phyloP scores from a whole-genome alignment of 1,140 invertebrate species.

The Penaeus chinensis region DNA sequence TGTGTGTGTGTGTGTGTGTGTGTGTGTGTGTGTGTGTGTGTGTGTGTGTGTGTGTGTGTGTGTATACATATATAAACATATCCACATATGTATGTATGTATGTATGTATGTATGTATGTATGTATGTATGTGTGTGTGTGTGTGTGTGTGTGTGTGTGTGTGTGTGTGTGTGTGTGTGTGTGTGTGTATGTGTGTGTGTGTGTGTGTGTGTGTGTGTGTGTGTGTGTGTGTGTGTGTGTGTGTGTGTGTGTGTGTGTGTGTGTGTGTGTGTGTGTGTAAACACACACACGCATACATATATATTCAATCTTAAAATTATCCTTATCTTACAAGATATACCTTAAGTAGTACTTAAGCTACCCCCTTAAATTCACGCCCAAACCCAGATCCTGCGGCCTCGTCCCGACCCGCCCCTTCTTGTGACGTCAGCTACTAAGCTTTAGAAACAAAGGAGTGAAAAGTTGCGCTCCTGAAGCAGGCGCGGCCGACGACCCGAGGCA shows the following conservation, averaged over 20 bases:
- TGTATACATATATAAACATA: background rate
- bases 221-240: too few species aligned
- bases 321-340: background rate
- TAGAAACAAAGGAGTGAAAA: too few species aligned
- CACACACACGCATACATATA: conserved; percentile 35
- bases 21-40: too few species aligned
- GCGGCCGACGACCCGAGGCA: too few species aligned
- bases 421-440: too few species aligned
- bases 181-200: background rate
- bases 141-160: background rate
- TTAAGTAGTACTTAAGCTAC: too few species aligned
- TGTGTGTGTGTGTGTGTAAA: background rate
- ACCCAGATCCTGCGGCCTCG: too few species aligned
- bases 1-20: background rate
- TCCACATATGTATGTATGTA: background rate
- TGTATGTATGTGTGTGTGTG: background rate
- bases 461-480: too few species aligned
- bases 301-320: conserved; percentile 10
- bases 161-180: conserved; percentile 7
- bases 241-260: background rate
- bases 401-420: too few species aligned
- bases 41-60: background rate
- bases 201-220: too few species aligned
- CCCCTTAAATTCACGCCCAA: too few species aligned
- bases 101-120: background rate